Evolutionary conservation across 2,797 vertebrate genomes (phyloP).

Genomic region (Hippopotamyrus pictus): DNA sequence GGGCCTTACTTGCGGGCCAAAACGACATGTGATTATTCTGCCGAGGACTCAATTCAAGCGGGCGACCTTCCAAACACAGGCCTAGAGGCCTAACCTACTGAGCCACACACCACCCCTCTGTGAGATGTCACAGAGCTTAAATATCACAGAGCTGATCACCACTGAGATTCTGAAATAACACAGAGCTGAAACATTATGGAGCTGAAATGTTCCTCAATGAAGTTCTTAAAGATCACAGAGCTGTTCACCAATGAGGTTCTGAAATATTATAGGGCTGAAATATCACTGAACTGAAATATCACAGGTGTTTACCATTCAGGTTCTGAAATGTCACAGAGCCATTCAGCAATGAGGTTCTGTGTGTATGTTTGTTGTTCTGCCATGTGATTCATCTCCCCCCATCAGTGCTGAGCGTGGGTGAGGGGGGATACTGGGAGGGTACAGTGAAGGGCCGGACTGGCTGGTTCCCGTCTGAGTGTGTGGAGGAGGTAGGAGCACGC

Average conservation of each 20-base stretch:
- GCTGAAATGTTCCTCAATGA: not conserved
- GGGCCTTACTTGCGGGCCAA: not conserved
- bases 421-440: slow-evolving; percentile 91
- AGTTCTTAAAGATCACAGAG: not conserved
- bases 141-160: not conserved
- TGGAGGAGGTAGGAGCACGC: slow-evolving; percentile 82
- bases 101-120: not conserved
- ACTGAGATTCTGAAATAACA: not conserved
- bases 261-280: not conserved
- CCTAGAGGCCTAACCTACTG: not conserved
- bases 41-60: not conserved
- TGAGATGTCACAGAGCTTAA: not conserved
- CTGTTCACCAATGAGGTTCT: not conserved
- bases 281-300: not conserved
- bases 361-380: slow-evolving; percentile 6
- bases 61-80: not conserved
- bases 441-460: slow-evolving; percentile 81
- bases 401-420: slow-evolving; percentile 81
- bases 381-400: not conserved
- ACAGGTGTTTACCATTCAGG: not conserved
- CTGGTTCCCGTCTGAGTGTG: slow-evolving; percentile 89
- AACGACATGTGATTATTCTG: not conserved
- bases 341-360: not conserved
- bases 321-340: not conserved
- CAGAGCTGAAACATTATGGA: not conserved